Evolutionary conservation across 2,888 invertebrate genomes (phyloP).

Genomic region (Orchesellides sinensis): DNA sequence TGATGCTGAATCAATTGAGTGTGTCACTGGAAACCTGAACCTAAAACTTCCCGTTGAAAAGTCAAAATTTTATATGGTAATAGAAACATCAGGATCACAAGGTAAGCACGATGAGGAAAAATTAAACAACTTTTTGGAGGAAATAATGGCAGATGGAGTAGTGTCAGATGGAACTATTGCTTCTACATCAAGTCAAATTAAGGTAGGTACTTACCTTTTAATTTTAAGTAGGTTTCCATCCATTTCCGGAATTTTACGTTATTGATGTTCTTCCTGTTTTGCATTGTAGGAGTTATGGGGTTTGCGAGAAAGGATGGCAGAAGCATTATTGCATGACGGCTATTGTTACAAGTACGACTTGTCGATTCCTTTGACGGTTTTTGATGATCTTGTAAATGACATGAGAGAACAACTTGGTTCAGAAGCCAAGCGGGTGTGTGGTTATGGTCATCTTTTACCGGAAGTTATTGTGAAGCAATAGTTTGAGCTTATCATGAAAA

Average conservation of each 20-base stretch:
- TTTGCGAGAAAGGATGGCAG: slow-evolving; percentile 90
- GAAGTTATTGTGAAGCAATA: no score
- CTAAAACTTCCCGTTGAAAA: slow-evolving; percentile 79
- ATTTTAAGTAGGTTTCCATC: background rate
- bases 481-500: no score
- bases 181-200: slow-evolving; percentile 82
- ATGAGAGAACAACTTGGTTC: slow-evolving; percentile 82
- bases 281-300: slow-evolving; percentile 85
- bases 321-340: slow-evolving; percentile 86
- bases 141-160: slow-evolving; percentile 84
- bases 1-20: slow-evolving; percentile 86
- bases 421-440: slow-evolving; percentile 82
- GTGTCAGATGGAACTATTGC: slow-evolving; percentile 91
- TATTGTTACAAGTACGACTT: slow-evolving; percentile 98
- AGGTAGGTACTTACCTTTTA: slow-evolving; percentile 77
- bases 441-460: slow-evolving; percentile 98
- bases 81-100: slow-evolving; percentile 94
- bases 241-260: no score
- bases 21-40: slow-evolving; percentile 82
- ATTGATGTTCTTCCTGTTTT: background rate
- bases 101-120: slow-evolving; percentile 92
- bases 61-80: slow-evolving; percentile 87
- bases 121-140: slow-evolving; percentile 86
- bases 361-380: slow-evolving; percentile 89
- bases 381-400: slow-evolving; percentile 89